Evolutionary conservation across 1,140 invertebrate genomes (phyloP).

Genomic region (Drosophila pseudoananassae): DNA sequence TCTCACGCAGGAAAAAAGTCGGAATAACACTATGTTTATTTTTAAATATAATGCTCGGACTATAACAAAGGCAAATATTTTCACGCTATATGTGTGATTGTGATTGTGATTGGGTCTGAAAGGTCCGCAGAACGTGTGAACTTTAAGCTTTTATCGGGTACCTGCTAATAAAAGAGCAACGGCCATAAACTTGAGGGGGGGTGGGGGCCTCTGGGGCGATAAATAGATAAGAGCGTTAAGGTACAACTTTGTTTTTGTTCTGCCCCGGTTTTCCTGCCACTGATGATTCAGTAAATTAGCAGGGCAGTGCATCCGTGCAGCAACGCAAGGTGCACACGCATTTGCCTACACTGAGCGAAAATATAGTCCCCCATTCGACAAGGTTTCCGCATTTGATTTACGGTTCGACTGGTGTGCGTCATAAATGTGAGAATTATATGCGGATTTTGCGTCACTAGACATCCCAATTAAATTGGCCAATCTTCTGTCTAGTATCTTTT

Average conservation of each 20-base stretch:
- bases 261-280: neutral
- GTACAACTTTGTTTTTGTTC: constrained; percentile 39
- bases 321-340: constrained; percentile 52
- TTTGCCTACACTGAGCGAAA: constrained; percentile 36
- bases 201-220: neutral
- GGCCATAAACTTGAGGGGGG: constrained; percentile 11
- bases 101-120: neutral
- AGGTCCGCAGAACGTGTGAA: constrained; percentile 70
- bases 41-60: constrained; percentile 59
- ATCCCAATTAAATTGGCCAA: constrained; percentile 20
- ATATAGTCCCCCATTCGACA: neutral
- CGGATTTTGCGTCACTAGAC: constrained; percentile 30
- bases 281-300: constrained; percentile 55
- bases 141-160: constrained; percentile 78
- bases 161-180: constrained; percentile 69
- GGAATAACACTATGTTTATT: constrained; percentile 59
- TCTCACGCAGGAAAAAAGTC: constrained; percentile 45
- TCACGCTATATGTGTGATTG: constrained; percentile 9
- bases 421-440: constrained; percentile 19
- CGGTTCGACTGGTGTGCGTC: constrained; percentile 19
- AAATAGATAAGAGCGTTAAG: constrained; percentile 56
- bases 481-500: neutral
- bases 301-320: constrained; percentile 58
- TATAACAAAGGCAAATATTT: constrained; percentile 54
- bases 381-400: neutral